phyloP scores from a whole-genome alignment of 2,113 vertebrate genomes.

The Cranoglanis bouderius region DNA sequence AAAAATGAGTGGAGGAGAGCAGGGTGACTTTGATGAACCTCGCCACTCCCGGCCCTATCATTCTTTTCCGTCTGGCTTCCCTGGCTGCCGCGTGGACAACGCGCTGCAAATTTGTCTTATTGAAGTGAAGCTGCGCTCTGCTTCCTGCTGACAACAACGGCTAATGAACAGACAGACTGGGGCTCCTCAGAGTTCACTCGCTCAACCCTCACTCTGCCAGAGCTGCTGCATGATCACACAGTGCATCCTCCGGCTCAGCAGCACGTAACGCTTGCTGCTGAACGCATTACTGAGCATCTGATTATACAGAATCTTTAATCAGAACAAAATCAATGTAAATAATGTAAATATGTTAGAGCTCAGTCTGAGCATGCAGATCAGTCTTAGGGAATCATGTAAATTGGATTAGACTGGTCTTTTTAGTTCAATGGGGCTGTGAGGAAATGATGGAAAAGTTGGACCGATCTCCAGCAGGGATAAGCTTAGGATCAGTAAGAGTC shows the following conservation, averaged over 20 bases:
- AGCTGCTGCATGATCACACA: slow-evolving; percentile 38
- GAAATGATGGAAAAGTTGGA: slow-evolving; percentile 50
- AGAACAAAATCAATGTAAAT: slow-evolving; percentile 2
- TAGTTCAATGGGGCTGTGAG: slow-evolving; percentile 8
- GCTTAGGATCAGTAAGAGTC: slow-evolving; percentile 44
- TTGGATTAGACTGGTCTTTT: slow-evolving; percentile 32
- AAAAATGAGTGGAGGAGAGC: slow-evolving; percentile 92
- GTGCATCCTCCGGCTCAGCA: slow-evolving; percentile 25
- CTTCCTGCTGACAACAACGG: slow-evolving; percentile 67
- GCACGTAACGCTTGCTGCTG: slow-evolving; percentile 20
- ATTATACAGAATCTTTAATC: slow-evolving; percentile 9
- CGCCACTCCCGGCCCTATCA: slow-evolving; percentile 83
- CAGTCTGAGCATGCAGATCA: background rate
- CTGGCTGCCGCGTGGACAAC: slow-evolving; percentile 74
- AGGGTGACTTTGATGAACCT: slow-evolving; percentile 99
- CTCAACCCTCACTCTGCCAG: slow-evolving; percentile 38
- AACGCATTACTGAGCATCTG: slow-evolving; percentile 20
- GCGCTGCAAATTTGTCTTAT: slow-evolving; percentile 91
- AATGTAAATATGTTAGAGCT: slow-evolving; percentile 1
- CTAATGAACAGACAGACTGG: slow-evolving; percentile 55
- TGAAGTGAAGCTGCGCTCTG: slow-evolving; percentile 85
- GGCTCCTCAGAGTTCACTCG: slow-evolving; percentile 60
- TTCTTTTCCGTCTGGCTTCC: slow-evolving; percentile 99
- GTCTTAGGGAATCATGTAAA: background rate
- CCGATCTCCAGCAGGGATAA: slow-evolving; percentile 43